Conservation (phyloP, 2,113 vertebrate genomes). For the Calyptommatus sinebrachiatus region DNA sequence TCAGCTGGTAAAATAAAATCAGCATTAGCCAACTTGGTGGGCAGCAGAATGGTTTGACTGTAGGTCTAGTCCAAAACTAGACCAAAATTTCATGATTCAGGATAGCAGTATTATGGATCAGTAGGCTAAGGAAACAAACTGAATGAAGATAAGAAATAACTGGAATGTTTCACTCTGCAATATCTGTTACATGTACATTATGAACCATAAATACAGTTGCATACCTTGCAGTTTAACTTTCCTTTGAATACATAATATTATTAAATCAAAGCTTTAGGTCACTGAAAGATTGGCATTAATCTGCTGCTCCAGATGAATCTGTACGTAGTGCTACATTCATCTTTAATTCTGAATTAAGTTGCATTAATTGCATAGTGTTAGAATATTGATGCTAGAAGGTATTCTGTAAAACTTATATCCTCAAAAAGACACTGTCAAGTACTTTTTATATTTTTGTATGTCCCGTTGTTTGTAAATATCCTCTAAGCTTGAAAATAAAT, state of each 20-base stretch:
- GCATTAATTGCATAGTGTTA: slow-evolving; percentile 59
- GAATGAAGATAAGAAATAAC: slow-evolving; percentile 50
- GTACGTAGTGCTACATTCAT: slow-evolving; percentile 40
- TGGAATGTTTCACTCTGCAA: slow-evolving; percentile 50
- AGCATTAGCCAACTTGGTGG: no score
- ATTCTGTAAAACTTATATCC: slow-evolving; percentile 72
- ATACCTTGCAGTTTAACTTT: slow-evolving; percentile 50
- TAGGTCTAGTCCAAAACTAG: no score
- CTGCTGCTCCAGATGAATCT: slow-evolving; percentile 55
- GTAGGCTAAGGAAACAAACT: slow-evolving; percentile 12
- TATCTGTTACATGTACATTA: slow-evolving; percentile 36
- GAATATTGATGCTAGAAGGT: slow-evolving; percentile 64
- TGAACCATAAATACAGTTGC: slow-evolving; percentile 55
- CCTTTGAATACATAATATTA: slow-evolving; percentile 42
- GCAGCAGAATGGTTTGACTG: no score
- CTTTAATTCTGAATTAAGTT: slow-evolving; percentile 58
- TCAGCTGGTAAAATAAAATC: background rate
- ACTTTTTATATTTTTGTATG: slow-evolving; percentile 81
- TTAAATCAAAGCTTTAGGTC: slow-evolving; percentile 40
- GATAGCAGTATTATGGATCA: background rate
- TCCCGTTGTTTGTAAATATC: slow-evolving; percentile 77
- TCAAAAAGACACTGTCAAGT: slow-evolving; percentile 72
- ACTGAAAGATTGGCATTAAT: slow-evolving; percentile 51
- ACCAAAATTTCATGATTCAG: background rate
- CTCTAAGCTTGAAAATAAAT: slow-evolving; percentile 78